Evolutionary conservation across 2,113 vertebrate genomes (phyloP).

Genomic region (Lycocorax pyrrhopterus): DNA sequence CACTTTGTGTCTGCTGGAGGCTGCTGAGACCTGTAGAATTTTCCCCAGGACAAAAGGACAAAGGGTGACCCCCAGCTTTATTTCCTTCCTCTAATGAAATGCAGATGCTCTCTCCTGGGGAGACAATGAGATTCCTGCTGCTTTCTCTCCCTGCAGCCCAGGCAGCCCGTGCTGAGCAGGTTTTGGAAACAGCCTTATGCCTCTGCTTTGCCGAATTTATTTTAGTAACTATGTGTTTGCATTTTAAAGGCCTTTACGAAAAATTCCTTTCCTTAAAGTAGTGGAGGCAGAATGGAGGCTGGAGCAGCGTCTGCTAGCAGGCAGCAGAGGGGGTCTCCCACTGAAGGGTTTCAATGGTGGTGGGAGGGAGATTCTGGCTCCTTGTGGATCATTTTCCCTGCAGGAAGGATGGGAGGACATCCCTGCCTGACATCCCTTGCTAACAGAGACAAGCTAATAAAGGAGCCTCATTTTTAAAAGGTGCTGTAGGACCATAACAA

Average conservation of each 20-base stretch:
- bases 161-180: background rate
- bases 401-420: background rate
- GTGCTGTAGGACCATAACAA: conserved; percentile 16
- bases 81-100: conserved; percentile 20
- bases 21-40: background rate
- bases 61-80: background rate
- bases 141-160: background rate
- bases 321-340: background rate
- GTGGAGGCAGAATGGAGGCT: background rate
- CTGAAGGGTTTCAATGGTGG: background rate
- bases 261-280: background rate
- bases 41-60: background rate
- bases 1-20: background rate
- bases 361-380: background rate
- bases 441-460: conserved; percentile 6
- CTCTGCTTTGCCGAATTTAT: background rate
- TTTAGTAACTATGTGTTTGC: conserved; percentile 24
- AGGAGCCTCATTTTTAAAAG: background rate
- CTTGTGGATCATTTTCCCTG: background rate
- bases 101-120: background rate
- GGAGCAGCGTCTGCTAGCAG: background rate
- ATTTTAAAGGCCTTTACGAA: background rate
- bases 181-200: conserved; percentile 11
- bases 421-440: background rate
- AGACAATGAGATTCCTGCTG: background rate